phyloP scores from a whole-genome alignment of 2,888 invertebrate species.

The Amblyjoppa proteus region DNA sequence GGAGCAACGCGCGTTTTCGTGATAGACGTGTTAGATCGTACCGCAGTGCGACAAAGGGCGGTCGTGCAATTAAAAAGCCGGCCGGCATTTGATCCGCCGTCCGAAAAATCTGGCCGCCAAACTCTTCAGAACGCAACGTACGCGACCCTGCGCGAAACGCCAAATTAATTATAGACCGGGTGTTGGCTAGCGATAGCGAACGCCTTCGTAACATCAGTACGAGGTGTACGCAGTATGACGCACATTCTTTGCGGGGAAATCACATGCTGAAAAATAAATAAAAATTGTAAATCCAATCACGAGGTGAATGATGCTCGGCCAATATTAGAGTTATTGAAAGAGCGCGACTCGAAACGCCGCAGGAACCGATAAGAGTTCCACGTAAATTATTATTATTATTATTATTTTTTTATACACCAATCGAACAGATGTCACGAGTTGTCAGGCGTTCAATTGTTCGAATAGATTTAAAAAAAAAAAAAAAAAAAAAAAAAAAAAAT shows the following conservation, averaged over 20 bases:
- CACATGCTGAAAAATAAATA: neutral
- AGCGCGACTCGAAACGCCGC: neutral
- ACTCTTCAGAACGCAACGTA: neutral
- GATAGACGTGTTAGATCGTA: conserved; percentile 22
- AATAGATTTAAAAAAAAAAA: too few relatives aligned
- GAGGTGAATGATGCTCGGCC: neutral
- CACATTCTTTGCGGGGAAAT: neutral
- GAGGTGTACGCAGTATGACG: neutral
- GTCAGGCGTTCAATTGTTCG: neutral
- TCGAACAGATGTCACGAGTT: neutral
- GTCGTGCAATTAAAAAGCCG: conserved; percentile 3
- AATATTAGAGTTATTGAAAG: conserved; percentile 1
- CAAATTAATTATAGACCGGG: conserved; percentile 41
- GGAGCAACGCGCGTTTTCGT: conserved; percentile 4
- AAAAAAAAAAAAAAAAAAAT: conserved; percentile 21
- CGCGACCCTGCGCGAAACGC: conserved; percentile 4
- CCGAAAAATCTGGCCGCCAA: neutral
- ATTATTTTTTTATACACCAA: neutral
- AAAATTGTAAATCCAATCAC: neutral
- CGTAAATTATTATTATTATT: too few relatives aligned
- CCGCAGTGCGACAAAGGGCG: conserved; percentile 45
- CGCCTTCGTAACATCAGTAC: neutral
- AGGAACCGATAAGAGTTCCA: neutral
- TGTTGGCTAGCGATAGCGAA: conserved; percentile 23
- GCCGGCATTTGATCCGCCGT: neutral